Percentiles rank a stretch among this genome's conserved stretches.
These are phyloP conservation scores for Ispidina picta DNA, from an alignment of 2,797 vertebrate genomes.

Conservation along the genomic window DNA sequence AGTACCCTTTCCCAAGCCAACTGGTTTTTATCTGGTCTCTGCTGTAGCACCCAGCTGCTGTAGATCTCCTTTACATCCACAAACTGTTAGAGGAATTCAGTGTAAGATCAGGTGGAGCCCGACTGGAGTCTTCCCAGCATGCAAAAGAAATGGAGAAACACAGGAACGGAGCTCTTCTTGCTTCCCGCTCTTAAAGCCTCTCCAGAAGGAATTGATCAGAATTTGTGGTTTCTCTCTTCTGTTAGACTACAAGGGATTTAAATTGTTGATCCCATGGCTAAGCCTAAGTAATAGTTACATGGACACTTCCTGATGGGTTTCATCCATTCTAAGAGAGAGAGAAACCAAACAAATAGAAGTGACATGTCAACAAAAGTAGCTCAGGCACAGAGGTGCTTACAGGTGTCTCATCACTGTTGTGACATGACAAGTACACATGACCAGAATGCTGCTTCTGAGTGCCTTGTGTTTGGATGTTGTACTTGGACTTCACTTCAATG, in stretches of 20 bases:
- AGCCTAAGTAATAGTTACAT: accelerated
- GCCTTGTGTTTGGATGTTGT: background rate
- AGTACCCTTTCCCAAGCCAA: conserved; percentile 43
- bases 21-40: background rate
- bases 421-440: background rate
- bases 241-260: background rate
- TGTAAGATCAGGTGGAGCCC: background rate
- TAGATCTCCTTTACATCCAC: background rate
- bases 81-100: background rate
- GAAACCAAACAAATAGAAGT: background rate
- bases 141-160: background rate
- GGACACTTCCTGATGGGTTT: background rate
- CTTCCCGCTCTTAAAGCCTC: background rate
- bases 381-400: background rate
- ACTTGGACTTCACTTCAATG: background rate
- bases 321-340: background rate
- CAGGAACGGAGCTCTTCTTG: background rate
- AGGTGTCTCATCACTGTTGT: background rate
- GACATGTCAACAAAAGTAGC: background rate
- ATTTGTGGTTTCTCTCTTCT: background rate
- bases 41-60: background rate
- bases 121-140: background rate
- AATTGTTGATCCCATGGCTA: background rate
- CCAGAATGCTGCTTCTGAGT: background rate
- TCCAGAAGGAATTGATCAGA: background rate